Evolutionary conservation across 2,888 invertebrate species (phyloP), one percentile per base, ranked within the genome.

Genomic region (Pecten maximus): DNA sequence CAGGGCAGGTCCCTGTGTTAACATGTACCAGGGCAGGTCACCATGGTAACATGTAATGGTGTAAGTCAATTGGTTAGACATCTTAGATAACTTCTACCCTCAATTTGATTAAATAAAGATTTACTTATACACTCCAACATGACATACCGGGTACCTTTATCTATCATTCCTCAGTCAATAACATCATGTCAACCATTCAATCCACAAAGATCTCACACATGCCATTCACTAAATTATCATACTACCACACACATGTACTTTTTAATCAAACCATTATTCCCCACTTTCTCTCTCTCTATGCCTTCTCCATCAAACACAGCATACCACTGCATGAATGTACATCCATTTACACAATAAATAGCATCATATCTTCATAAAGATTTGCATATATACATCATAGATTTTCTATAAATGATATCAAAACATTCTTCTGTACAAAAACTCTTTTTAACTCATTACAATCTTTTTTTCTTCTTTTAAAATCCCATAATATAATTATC

Each of bases 311-410:
- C n/a, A n/a, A n/a, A n/a, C n/a, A n/a, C n/a, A n/a, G n/a, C n/a
- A n/a, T n/a, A n/a, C n/a, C n/a, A n/a, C n/a, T n/a, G n/a, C n/a
- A n/a, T n/a, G n/a, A n/a, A n/a, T n/a, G n/a, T n/a, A 54, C 54
- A 54, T 23, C 23, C 54, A 54, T 54, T 54, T 35, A 74, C 74
- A 74, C 28, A 74, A 74, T 74, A 74, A 74, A 74, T 74, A 74
- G 35, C 74, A 74, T 74, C 28, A 54, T 44, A 44, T 23, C 6
- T 54, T 23, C 23, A 35, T 74, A 74, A 8, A 74, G 28, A 2
- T 74, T 74, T 74, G 74, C 35, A 74, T 74, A 74, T 74, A 74
- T 35, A 54, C 44, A 44, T 16, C 16, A 54, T 54, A 10, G 19
- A 44, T 10, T 54, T 54, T 12, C 50, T 54, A 19, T 44, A 12